Evolutionary conservation across 2,888 invertebrate genomes (phyloP), one percentile per base, ranked within the genome.

Genomic region (Hofmannophila pseudospretella): DNA sequence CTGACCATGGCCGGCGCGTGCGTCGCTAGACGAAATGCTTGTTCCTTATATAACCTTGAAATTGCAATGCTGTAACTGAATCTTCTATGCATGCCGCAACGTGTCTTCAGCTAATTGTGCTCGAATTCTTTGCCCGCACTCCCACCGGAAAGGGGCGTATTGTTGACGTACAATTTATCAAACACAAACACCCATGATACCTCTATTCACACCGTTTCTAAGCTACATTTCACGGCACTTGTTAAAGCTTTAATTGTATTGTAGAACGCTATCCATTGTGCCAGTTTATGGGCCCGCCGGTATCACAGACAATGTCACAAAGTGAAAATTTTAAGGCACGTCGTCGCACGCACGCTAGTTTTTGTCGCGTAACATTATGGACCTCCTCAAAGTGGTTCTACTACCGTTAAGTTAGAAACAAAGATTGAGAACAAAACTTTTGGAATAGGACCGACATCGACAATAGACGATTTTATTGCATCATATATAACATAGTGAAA

Each of bases 401-500:
- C 80, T 79, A 81, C 84, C 82, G 85, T 84, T 84, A 85, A 71
- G 52, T 55, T 60, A 67, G 66, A 77, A 78, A 82, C 78, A 79
- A 81, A 75, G 57, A 56, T 45, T 37, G 28, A 41, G 20, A 49
- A 50, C 62, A 43, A 55, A 58, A 50, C 23, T 9, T 26, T 7
- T 32, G 25, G 34, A 23, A 37, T 35, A 32, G 14, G 14, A 34
- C 26, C 23, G 14, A 34, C 20, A 11, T 25, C 46, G 47, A 79
- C 80, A 81, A 81, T 67, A 49, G 47, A 34, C 33, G 52, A 51
- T 60, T 84, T 84, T 84, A 85, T 80, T 77, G 69, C 67, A 58
- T 72, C 76, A 74, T 81, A 81, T 77, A 80, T 77, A 73, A 84
- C 66, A 49, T 73, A 85, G 85, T 82, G 85, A 85, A 85, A 85